These are phyloP conservation scores for Dipodomys spectabilis DNA, from an alignment of 2,113 vertebrate genomes.

Conservation along the genomic window DNA sequence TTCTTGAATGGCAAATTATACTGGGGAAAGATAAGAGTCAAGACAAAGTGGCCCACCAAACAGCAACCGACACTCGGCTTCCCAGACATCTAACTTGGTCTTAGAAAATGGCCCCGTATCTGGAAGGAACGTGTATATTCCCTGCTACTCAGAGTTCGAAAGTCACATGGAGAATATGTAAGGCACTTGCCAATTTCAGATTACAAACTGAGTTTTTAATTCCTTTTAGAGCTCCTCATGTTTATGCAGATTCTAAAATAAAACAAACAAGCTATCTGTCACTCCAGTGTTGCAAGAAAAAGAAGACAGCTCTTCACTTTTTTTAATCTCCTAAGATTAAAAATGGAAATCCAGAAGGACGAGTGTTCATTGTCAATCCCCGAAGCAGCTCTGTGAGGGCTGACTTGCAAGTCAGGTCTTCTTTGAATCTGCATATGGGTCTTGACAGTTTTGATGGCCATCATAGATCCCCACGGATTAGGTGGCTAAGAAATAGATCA, in stretches of 20 bases:
- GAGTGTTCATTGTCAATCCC: slow-evolving; percentile 3
- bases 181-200: slow-evolving; percentile 12
- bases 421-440: not conserved
- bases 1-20: not conserved
- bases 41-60: not conserved
- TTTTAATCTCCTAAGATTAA: not conserved
- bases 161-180: not conserved
- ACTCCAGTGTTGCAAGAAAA: not conserved
- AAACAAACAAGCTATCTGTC: not conserved
- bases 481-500: not conserved
- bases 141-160: not conserved
- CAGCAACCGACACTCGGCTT: not conserved
- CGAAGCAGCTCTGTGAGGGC: not conserved
- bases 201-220: slow-evolving; percentile 52
- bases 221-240: slow-evolving; percentile 25
- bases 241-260: slow-evolving; percentile 47
- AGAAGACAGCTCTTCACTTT: not conserved
- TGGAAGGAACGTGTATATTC: not conserved
- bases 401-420: not conserved
- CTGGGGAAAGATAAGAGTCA: not conserved
- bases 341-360: slow-evolving; percentile 58
- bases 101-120: not conserved
- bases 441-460: not conserved
- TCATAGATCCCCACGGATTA: not conserved
- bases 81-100: not conserved